These are phyloP conservation scores for Tyto alba DNA, from an alignment of 2,113 vertebrate genomes.

Conservation along the genomic window DNA sequence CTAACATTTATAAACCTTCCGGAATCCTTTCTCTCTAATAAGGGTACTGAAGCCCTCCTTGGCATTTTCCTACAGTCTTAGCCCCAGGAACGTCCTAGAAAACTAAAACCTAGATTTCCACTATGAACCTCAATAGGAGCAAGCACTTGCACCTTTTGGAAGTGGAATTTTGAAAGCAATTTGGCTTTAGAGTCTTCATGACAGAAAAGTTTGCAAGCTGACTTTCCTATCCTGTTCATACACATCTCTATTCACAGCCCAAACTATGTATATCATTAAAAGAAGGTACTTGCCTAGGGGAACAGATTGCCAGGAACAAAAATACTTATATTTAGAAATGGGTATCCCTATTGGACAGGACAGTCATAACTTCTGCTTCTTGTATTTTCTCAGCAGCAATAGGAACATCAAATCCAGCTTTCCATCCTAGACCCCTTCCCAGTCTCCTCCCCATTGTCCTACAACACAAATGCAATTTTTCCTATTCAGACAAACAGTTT, in stretches of 20 bases:
- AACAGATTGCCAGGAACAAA: background rate
- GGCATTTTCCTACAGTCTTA: background rate
- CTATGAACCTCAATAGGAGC: background rate
- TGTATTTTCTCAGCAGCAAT: background rate
- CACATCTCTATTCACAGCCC: background rate
- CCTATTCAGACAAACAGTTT: background rate
- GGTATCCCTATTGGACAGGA: background rate
- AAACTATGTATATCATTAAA: background rate
- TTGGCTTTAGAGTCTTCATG: background rate
- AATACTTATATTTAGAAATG: background rate
- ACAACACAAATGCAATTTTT: background rate
- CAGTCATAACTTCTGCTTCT: background rate
- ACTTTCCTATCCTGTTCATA: background rate
- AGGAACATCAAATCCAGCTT: background rate
- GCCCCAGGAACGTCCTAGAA: background rate
- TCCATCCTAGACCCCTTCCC: background rate
- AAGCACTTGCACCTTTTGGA: background rate
- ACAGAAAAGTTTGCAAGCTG: background rate
- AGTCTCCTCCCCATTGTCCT: background rate
- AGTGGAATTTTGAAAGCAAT: background rate
- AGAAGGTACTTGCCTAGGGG: background rate
- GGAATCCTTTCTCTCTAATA: background rate
- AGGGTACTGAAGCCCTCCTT: background rate
- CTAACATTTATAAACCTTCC: background rate
- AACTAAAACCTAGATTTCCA: background rate